Percentiles rank a stretch among this genome's conserved stretches.
phyloP scores from a whole-genome alignment of 2,113 vertebrate species.

The Cyanoramphus novaezelandiae region DNA sequence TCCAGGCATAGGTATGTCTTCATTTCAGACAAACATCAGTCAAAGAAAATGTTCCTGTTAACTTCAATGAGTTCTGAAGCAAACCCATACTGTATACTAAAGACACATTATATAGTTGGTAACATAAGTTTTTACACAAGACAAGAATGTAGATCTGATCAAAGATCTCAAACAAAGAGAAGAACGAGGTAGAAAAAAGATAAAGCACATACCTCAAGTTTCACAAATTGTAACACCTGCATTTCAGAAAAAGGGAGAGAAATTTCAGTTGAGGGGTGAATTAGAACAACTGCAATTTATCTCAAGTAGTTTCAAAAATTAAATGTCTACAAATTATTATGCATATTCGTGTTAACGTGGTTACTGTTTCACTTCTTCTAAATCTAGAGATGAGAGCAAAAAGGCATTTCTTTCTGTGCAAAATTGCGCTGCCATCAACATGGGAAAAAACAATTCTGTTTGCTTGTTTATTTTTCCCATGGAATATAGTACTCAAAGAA shows the following conservation, averaged over 20 bases:
- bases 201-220: background rate
- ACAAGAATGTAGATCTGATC: background rate
- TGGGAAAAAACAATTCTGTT: background rate
- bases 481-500: background rate
- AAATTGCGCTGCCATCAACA: background rate
- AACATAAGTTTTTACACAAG: background rate
- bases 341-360: background rate
- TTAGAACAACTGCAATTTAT: background rate
- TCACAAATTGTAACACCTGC: fast-evolving
- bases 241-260: background rate
- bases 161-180: background rate
- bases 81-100: background rate
- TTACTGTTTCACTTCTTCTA: background rate
- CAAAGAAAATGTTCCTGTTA: background rate
- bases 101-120: background rate
- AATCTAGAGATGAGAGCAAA: background rate
- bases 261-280: background rate
- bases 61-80: background rate
- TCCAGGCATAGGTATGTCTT: background rate
- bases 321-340: background rate
- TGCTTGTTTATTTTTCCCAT: background rate
- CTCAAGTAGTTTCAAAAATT: background rate
- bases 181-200: background rate
- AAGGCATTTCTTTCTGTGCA: background rate
- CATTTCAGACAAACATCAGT: background rate